Conservation (phyloP, 1,140 invertebrate genomes). For the Pristionchus pacificus region DNA sequence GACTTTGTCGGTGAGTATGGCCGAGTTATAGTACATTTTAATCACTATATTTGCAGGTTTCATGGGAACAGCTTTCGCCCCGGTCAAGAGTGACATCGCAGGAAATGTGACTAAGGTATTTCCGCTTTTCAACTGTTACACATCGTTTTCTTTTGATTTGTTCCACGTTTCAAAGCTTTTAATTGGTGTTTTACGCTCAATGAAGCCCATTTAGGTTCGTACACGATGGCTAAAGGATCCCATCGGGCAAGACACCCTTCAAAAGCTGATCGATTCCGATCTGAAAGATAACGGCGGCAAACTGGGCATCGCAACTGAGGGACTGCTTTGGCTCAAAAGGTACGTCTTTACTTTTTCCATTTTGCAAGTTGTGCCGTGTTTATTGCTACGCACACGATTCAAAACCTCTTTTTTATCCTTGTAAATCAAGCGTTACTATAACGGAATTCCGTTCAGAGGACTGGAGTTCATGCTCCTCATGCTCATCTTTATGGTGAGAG, state of each 20-base stretch:
- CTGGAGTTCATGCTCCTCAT: conserved; percentile 38
- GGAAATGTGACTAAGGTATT: conserved; percentile 37
- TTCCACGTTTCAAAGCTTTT: too few species aligned
- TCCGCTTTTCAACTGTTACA: conserved; percentile 25
- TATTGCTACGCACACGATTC: too few species aligned
- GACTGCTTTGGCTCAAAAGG: conserved; percentile 37
- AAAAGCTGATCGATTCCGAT: conserved; percentile 35
- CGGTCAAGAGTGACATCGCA: conserved; percentile 35
- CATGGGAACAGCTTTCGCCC: conserved; percentile 34
- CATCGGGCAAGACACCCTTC: conserved; percentile 21
- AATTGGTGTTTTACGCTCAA: not conserved
- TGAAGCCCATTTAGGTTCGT: not conserved
- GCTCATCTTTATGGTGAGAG: conserved; percentile 34
- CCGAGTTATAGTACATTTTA: too few species aligned
- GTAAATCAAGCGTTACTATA: not conserved
- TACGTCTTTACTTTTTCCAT: too few species aligned
- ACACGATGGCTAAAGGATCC: not conserved
- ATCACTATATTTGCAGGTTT: conserved; percentile 27
- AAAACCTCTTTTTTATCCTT: too few species aligned
- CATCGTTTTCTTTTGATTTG: not conserved
- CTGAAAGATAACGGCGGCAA: conserved; percentile 35
- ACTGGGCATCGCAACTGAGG: conserved; percentile 37
- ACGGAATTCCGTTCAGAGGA: conserved; percentile 25
- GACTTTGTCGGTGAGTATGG: conserved; percentile 36
- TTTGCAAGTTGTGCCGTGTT: too few species aligned